Base-by-base conservation (phyloP, 2,797 vertebrate genomes). In the Tympanoctomys barrerae region DNA sequence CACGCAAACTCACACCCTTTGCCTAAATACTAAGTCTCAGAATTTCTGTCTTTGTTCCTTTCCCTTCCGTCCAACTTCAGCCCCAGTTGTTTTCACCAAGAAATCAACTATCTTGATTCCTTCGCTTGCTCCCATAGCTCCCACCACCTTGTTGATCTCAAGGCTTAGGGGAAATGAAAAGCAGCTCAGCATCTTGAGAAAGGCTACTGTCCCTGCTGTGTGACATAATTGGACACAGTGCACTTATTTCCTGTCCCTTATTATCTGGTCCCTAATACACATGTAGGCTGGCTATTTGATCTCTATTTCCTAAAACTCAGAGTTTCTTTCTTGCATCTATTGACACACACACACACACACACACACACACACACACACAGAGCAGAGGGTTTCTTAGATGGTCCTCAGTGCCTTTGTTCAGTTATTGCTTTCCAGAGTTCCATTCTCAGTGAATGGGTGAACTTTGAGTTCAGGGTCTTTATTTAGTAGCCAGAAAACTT, bases 181-280 rank as follows among this genome's bases (percentile, higher is more conserved):
- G 80, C 54, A 89, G 71, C 90, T 89, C 94, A 92, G 95, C 96
- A 92, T 94, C 94, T 90, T 94, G 97, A 96, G 95, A 64, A 68
- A 94, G 83, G 96, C 89, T 96, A 3, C 89, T 86, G 85, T 96
- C 94, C 94, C 91, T 70, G 95, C 93, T 89, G 93, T 94, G 91
- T 96, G 77, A 73, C 61, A 8, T 89, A 95, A 90, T 0, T 2
- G 89, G 96, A 89, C 95, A 97, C 7, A 0, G 0, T 81, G 86
- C 73, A 91, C 88, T 97, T 93, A 92, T 88, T 95, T 94, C 93
- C 95, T 97, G 94, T 94, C 93, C 21, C 0, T 66, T 64, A 93
- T 95, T 94, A 90, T 88, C 93, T 85, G 33, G 68, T 64, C 64
- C 87, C 82, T 94, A 73, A 77, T 49, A 96, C 92, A 88, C n/a